These are phyloP conservation scores for Hylaea fasciaria DNA, from an alignment of 2,888 invertebrate genomes.

Conservation along the genomic window DNA sequence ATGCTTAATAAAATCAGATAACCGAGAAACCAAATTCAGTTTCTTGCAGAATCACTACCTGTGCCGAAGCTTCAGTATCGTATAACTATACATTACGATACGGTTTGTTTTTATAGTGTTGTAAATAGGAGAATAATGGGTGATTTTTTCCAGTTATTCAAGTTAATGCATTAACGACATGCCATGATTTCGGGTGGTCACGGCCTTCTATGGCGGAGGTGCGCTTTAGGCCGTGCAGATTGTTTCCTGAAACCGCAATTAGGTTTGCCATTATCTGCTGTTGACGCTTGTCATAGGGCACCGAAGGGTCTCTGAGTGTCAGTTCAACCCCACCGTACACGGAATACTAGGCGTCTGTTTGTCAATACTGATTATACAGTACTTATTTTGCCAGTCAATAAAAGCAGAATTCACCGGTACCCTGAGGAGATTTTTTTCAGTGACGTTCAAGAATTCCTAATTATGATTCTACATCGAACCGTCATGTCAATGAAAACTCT, in stretches of 20 bases:
- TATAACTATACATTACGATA: conserved; percentile 27
- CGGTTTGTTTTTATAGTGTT: conserved; percentile 32
- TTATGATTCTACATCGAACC: no score
- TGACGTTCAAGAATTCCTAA: no score
- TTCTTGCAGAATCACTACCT: conserved; percentile 10
- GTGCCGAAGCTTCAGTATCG: conserved; percentile 13
- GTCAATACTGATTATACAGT: no score
- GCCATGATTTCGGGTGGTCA: conserved; percentile 33
- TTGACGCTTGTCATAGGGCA: conserved; percentile 8
- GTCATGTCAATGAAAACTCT: no score
- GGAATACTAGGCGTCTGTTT: no score
- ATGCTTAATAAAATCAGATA: conserved; percentile 21
- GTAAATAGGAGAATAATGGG: conserved; percentile 33
- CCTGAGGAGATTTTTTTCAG: no score
- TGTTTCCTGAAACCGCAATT: conserved; percentile 31
- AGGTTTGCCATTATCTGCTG: conserved; percentile 22
- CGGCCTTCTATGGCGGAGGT: conserved; percentile 49
- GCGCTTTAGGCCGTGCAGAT: conserved; percentile 41
- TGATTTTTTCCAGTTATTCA: conserved; percentile 24
- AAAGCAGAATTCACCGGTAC: no score
- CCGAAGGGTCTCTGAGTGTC: background rate
- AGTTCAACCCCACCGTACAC: no score
- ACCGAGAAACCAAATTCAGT: background rate
- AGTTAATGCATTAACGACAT: conserved; percentile 34
- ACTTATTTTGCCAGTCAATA: no score